These are phyloP conservation scores for Micrasema minimum DNA, from an alignment of 1,140 invertebrate species.

Conservation along the genomic window DNA sequence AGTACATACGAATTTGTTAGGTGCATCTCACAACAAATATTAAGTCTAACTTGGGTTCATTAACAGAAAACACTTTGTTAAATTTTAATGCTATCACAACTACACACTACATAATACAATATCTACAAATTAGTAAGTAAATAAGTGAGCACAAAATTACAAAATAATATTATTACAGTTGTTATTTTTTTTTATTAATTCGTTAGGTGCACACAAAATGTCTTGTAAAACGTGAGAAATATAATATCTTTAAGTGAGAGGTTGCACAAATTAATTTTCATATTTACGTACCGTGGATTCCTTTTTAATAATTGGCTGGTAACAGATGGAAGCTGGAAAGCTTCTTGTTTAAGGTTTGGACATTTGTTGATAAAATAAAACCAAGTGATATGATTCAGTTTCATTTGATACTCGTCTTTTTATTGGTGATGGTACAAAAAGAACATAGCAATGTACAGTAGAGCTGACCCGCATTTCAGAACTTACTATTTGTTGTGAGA, in stretches of 20 bases:
- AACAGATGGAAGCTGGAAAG: not conserved
- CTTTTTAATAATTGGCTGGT: slow-evolving; percentile 6
- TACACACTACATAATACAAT: slow-evolving; percentile 4
- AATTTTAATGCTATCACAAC: slow-evolving; percentile 1
- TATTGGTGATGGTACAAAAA: slow-evolving; percentile 50
- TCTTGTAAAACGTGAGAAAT: not conserved
- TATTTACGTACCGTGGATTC: slow-evolving; percentile 26
- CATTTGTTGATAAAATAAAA: slow-evolving; percentile 40
- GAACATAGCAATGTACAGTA: slow-evolving; percentile 45
- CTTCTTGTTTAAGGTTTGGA: slow-evolving; percentile 2
- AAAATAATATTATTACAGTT: not conserved
- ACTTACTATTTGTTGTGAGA: slow-evolving; percentile 70
- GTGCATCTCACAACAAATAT: slow-evolving; percentile 52
- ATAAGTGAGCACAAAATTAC: not conserved
- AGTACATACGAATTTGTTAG: slow-evolving; percentile 12
- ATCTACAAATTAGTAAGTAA: slow-evolving; percentile 31
- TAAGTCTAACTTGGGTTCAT: slow-evolving; percentile 36
- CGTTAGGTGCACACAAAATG: slow-evolving; percentile 18
- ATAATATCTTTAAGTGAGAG: not conserved
- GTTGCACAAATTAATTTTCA: not conserved
- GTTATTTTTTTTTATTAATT: too few species aligned
- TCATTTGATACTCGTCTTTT: slow-evolving; percentile 52
- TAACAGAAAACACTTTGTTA: slow-evolving; percentile 9
- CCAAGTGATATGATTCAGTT: slow-evolving; percentile 47
- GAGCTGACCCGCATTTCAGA: slow-evolving; percentile 45